Base-by-base conservation (phyloP, 2,888 invertebrate genomes). In the Cataglyphis albicans region DNA sequence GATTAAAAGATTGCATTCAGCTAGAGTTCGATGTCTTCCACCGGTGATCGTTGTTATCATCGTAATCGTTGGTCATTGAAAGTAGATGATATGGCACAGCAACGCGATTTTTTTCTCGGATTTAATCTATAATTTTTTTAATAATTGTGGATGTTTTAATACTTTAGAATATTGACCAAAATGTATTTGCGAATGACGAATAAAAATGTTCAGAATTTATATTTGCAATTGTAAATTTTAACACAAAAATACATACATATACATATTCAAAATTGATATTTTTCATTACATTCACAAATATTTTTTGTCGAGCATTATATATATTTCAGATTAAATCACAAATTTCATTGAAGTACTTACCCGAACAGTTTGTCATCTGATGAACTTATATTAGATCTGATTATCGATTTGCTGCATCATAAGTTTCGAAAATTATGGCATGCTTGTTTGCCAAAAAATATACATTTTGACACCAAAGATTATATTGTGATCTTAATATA, bases 1-100 rank as follows among this genome's bases (percentile, higher is more conserved):
- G 15, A 15, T 38, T 10, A 75, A 68, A 76, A 76, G 21, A 76
- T 15, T 29, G 52, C 21, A 2, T 57, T 68, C 35, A 64, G 21
- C n/a, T 55, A 12, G 21, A 1, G 12, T 44, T 55, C 18, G 38
- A 55, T n/a, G 35, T 76, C 18, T 67, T 38, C 38, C 25, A 41
- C 15, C 41, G 21, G 15, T 65, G 21, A 15, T 52, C 7, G 48
- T 52, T 52, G 48, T 41, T 41, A 15, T 64, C 21, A 38, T 65
- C 38, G 38, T 1, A 1, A 10, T 48, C 48, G 6, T 52, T 52
- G 9, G 5, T n/a, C 38, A 41, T 55, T 38, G 29, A 64, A 32
- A 29, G 38, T 55, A 15, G 10, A 35, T 63, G 32, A 61, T 52
- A 15, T 75, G 25, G 6, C 29, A 38, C 25, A 44, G 10, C 38